A percentile compares a stretch with the other conserved stretches of the same genome.
Conservation (phyloP, 2,797 vertebrate species). For the Rhinella marina region DNA sequence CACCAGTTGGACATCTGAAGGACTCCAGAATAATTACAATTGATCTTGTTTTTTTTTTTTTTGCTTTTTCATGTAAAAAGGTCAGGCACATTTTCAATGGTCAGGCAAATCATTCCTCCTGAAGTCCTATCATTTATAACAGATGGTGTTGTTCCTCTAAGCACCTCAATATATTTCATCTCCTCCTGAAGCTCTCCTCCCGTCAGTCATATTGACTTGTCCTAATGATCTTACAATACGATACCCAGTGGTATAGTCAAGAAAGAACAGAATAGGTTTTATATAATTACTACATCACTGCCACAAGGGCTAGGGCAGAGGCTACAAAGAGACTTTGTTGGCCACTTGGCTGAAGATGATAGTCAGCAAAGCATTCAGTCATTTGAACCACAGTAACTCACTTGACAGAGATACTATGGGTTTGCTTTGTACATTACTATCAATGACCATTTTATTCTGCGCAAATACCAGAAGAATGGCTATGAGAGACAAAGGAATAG, state of each 20-base stretch:
- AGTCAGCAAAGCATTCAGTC: not conserved
- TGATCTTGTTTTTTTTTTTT: not conserved
- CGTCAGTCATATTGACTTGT: not conserved
- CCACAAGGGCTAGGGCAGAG: not conserved
- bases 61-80: not conserved
- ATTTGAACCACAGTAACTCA: not conserved
- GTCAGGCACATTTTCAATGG: not conserved
- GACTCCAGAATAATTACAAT: not conserved
- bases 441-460: not conserved
- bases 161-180: not conserved
- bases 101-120: not conserved
- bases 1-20: not conserved
- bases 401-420: not conserved
- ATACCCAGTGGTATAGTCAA: not conserved
- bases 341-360: not conserved
- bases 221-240: conserved; percentile 19
- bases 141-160: not conserved
- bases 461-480: not conserved
- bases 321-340: not conserved
- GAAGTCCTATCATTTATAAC: not conserved
- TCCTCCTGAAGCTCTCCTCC: not conserved
- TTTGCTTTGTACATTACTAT: not conserved
- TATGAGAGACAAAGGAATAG: not conserved
- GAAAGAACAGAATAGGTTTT: not conserved
- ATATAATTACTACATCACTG: not conserved